Evolutionary conservation across 2,888 invertebrate species (phyloP), one percentile per base, ranked within the genome.

Genomic region (Agrenia bidenticulata): DNA sequence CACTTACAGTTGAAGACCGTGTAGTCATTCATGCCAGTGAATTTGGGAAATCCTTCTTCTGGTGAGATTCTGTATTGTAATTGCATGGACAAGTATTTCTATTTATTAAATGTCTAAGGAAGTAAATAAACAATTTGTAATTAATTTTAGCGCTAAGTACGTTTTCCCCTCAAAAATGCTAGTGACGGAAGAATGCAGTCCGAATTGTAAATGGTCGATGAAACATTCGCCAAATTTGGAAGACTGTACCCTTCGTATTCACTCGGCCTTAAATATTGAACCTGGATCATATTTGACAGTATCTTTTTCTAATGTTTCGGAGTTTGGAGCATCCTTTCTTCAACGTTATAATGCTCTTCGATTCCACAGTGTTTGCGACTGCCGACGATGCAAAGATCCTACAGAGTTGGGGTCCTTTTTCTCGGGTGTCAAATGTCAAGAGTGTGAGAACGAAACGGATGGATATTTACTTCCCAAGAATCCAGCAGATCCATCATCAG

Each of bases 171-270:
- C 49, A 13, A 64, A 62, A 41, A 37, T 68, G 13, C 50, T 64
- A 17, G 49, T 64, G n/a, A 58, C 45, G 0, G 64, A 68, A 49
- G 64, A 68, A 55, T 64, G 68, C 56, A 62, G 26, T 21, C 58
- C 67, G 4, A 68, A 68, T 42, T 59, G 62, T 49, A 64, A 53
- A 11, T 68, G 68, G 68, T 61, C 68, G 2, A 42, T 68, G 1
- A 49, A 58, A 13, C 62, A 68, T 42, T 61, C 62, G 4, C 49
- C 64, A 7, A 39, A 56, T 2, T 41, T 67, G 2, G 59, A 61
- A 49, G 61, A 68, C n/a, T 62, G 64, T 39, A 53, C 59, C 4
- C 55, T 68, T 19, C 54, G 64, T 2, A n/a, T 64, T 13, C 62
- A 58, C 24, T 61, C 64, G 0, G 53, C 64, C 2, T 32, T 54